phyloP scores from a whole-genome alignment of 2,888 invertebrate species.

The Dryadula phaetusa region DNA sequence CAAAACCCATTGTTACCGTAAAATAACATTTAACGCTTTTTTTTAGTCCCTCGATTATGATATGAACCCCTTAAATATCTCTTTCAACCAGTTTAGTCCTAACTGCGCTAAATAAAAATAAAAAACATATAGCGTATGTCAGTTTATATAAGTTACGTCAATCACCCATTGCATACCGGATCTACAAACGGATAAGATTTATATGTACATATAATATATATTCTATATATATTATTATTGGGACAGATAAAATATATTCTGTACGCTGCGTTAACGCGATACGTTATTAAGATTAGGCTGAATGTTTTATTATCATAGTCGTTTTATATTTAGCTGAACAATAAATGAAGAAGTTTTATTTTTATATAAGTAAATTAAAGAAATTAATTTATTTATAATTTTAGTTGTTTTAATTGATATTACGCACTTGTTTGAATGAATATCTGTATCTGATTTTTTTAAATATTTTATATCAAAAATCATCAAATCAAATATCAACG shows the following conservation, averaged over 20 bases:
- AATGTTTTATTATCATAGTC: neutral
- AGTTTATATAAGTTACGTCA: conserved; percentile 9
- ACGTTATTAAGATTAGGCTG: neutral
- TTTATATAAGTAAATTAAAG: no score
- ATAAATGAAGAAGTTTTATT: no score
- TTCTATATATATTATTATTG: conserved; percentile 3
- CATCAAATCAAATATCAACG: no score
- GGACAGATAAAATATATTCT: neutral
- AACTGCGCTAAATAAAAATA: neutral
- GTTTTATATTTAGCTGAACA: neutral
- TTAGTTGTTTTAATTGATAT: no score
- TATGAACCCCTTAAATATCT: neutral
- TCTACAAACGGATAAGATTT: conserved; percentile 5
- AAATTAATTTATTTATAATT: no score
- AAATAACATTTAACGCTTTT: no score
- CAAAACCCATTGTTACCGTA: no score
- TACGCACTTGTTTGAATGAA: no score
- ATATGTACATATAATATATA: conserved; percentile 1
- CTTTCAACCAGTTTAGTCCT: neutral
- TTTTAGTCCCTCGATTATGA: neutral
- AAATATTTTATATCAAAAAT: no score
- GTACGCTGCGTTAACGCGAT: neutral
- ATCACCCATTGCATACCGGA: conserved; percentile 1
- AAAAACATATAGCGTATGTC: no score
- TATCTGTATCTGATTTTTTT: no score